Evolutionary conservation across 2,888 invertebrate genomes (phyloP).

Genomic region (Volucella zonaria): DNA sequence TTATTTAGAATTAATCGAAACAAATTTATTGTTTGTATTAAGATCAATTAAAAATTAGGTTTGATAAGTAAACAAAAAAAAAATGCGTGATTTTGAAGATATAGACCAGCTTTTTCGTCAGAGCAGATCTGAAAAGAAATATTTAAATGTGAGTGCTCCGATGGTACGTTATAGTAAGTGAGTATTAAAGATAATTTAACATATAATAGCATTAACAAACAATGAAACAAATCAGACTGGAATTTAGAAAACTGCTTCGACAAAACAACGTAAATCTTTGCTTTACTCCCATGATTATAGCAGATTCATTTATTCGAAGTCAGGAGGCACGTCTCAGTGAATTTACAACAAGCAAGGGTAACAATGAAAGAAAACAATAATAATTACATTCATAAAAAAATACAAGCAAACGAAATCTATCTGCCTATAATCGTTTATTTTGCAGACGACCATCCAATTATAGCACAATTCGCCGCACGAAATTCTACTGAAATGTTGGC

Average conservation of each 20-base stretch:
- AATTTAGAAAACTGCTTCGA: conserved; percentile 89
- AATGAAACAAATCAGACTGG: conserved; percentile 83
- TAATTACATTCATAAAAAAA: too few species aligned
- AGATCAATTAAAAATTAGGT: too few species aligned
- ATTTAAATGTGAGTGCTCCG: conserved; percentile 93
- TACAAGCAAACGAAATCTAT: background rate
- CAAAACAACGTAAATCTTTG: conserved; percentile 94
- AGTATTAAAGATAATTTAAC: conserved; percentile 75
- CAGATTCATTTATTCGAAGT: conserved; percentile 95
- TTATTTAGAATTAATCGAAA: too few species aligned
- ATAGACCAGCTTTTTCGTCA: conserved; percentile 87
- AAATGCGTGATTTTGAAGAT: conserved; percentile 77
- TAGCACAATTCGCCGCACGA: conserved; percentile 97
- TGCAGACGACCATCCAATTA: conserved; percentile 90
- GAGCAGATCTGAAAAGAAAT: conserved; percentile 83
- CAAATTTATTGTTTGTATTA: too few species aligned
- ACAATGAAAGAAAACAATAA: conserved; percentile 12
- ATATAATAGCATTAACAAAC: background rate
- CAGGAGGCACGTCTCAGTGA: conserved; percentile 92
- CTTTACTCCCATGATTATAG: conserved; percentile 98
- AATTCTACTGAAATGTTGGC: conserved; percentile 91
- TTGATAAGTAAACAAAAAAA: conserved; percentile 53
- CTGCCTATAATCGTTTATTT: conserved; percentile 42
- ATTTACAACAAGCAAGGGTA: conserved; percentile 87
- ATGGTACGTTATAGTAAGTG: conserved; percentile 97